phyloP scores from a whole-genome alignment of 1,140 invertebrate species.

The Papilio xuthus region DNA sequence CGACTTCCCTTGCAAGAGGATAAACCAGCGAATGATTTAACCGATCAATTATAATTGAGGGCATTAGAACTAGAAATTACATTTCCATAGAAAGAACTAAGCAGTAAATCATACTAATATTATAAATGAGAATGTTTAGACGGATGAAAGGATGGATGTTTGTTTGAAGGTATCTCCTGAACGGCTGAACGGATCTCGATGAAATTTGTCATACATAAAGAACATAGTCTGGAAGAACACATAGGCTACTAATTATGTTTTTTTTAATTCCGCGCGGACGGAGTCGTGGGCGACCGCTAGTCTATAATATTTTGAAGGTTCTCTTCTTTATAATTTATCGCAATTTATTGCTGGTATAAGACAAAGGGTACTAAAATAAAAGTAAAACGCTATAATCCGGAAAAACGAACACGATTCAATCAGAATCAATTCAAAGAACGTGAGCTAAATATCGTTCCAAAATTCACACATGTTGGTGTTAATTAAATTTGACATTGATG shows the following conservation, averaged over 20 bases:
- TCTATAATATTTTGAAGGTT: too few relatives aligned
- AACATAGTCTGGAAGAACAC: too few relatives aligned
- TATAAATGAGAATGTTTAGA: too few relatives aligned
- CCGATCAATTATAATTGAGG: slow-evolving; percentile 7
- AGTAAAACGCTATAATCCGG: neutral
- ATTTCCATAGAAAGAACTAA: neutral
- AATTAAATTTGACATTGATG: slow-evolving; percentile 33
- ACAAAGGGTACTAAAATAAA: neutral
- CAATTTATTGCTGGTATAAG: neutral
- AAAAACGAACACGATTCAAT: slow-evolving; percentile 11
- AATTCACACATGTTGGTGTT: slow-evolving; percentile 26
- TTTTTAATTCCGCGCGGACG: too few relatives aligned
- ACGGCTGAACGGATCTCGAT: too few relatives aligned
- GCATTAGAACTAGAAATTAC: neutral
- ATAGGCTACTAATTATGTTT: too few relatives aligned
- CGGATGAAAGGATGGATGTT: too few relatives aligned
- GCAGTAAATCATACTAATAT: too few relatives aligned
- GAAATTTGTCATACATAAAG: too few relatives aligned
- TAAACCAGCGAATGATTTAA: slow-evolving; percentile 12
- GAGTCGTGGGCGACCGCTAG: too few relatives aligned
- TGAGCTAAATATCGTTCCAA: slow-evolving; percentile 2
- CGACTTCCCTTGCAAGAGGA: slow-evolving; percentile 34
- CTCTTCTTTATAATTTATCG: neutral
- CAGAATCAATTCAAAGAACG: neutral
- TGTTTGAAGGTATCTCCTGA: too few relatives aligned